phyloP scores from a whole-genome alignment of 2,888 invertebrate genomes.

The Sturmia bella region DNA sequence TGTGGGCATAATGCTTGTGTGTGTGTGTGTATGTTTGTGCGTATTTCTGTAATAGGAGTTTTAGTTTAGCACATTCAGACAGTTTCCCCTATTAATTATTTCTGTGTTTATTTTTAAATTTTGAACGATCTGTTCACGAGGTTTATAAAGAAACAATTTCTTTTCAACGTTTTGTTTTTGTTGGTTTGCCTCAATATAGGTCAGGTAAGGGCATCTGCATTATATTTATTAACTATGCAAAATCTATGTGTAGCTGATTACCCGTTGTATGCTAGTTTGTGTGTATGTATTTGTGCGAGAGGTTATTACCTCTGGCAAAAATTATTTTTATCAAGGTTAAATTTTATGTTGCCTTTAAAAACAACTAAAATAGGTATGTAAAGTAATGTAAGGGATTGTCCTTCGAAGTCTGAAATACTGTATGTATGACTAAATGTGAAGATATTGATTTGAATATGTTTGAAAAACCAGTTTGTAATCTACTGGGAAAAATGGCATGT shows the following conservation, averaged over 20 bases:
- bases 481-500: too few relatives aligned
- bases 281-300: neutral
- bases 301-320: slow-evolving; percentile 14
- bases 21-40: slow-evolving; percentile 1
- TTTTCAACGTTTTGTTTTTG: slow-evolving; percentile 1
- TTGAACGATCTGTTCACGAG: neutral
- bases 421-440: too few relatives aligned
- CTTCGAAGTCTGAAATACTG: too few relatives aligned
- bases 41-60: slow-evolving; percentile 6
- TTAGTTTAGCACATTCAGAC: neutral
- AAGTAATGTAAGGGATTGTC: too few relatives aligned
- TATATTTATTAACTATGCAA: neutral
- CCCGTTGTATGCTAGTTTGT: too few relatives aligned
- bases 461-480: too few relatives aligned
- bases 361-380: neutral
- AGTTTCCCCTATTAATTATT: neutral
- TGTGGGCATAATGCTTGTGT: too few relatives aligned
- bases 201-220: slow-evolving; percentile 53
- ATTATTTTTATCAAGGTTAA: slow-evolving; percentile 51
- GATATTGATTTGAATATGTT: too few relatives aligned
- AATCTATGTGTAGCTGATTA: too few relatives aligned
- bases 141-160: neutral
- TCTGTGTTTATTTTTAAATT: slow-evolving; percentile 27
- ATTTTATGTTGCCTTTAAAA: slow-evolving; percentile 17
- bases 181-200: slow-evolving; percentile 34